Conservation (phyloP, 2,797 vertebrate species). For the Otolemur crassicaudatus region DNA sequence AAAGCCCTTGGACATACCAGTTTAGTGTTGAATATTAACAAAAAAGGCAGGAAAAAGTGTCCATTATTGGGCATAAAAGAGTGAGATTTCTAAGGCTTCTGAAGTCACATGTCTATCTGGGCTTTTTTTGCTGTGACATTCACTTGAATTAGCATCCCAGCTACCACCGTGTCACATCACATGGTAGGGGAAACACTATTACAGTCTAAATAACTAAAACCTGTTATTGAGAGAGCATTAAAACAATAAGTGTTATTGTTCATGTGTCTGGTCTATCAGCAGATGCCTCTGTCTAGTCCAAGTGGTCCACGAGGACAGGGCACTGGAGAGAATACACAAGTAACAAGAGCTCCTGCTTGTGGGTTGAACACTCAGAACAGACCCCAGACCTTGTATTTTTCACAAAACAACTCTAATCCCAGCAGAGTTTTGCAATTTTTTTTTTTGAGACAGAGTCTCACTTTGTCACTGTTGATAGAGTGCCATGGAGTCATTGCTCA, state of each 20-base stretch:
- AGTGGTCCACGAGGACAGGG: background rate
- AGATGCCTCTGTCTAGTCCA: background rate
- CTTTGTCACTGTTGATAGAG: too few species aligned
- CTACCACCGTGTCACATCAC: background rate
- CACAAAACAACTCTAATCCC: background rate
- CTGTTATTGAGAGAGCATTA: background rate
- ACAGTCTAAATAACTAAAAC: background rate
- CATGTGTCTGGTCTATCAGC: background rate
- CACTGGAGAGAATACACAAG: background rate
- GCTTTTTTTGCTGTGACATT: background rate
- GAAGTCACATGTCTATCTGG: background rate
- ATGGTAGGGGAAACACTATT: background rate
- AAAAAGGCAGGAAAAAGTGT: background rate
- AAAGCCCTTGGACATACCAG: background rate
- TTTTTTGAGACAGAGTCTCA: too few species aligned
- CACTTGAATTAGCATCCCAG: background rate
- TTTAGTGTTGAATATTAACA: background rate
- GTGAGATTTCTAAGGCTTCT: background rate
- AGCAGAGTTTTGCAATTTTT: background rate
- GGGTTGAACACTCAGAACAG: background rate
- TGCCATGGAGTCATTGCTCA: too few species aligned
- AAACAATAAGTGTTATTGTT: background rate
- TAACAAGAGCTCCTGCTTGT: background rate
- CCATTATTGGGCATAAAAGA: background rate
- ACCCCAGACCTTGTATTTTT: background rate